Conservation (phyloP, 2,113 vertebrate genomes). For the Tupaia tana region DNA sequence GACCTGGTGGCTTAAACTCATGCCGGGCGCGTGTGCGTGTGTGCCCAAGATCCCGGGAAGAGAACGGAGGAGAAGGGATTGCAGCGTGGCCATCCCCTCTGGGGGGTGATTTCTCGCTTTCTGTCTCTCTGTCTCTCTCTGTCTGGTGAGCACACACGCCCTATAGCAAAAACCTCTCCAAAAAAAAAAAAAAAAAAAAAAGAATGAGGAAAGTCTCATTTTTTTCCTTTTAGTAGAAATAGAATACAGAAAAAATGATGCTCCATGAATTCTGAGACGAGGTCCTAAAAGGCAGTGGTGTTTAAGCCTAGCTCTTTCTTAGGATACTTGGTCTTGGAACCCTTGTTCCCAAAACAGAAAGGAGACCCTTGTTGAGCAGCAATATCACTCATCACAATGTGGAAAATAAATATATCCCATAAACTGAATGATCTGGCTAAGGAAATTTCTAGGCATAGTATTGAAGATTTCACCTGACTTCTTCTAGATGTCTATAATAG, state of each 20-base stretch:
- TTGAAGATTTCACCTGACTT: slow-evolving; percentile 8
- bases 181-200: too few relatives aligned
- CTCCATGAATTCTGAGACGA: not conserved
- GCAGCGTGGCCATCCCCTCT: too few relatives aligned
- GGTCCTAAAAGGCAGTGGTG: not conserved
- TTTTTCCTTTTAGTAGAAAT: not conserved
- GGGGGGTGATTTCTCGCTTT: too few relatives aligned
- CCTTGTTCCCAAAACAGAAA: not conserved
- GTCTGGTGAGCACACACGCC: too few relatives aligned
- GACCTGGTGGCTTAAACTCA: too few relatives aligned
- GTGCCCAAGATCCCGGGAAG: too few relatives aligned
- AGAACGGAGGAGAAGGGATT: too few relatives aligned
- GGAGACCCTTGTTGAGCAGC: not conserved
- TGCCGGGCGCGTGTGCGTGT: too few relatives aligned
- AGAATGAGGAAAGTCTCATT: not conserved
- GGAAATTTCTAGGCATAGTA: slow-evolving; percentile 22
- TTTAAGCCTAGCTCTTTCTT: not conserved
- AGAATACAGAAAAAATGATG: slow-evolving; percentile 17
- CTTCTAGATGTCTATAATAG: slow-evolving; percentile 45
- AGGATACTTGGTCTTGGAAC: not conserved
- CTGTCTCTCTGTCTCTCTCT: too few relatives aligned
- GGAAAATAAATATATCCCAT: slow-evolving; percentile 2
- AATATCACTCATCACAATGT: not conserved
- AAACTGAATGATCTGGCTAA: not conserved
- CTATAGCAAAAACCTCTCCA: too few relatives aligned